These are phyloP conservation scores for Diaphora mendica DNA, from an alignment of 2,888 invertebrate genomes.

Conservation along the genomic window DNA sequence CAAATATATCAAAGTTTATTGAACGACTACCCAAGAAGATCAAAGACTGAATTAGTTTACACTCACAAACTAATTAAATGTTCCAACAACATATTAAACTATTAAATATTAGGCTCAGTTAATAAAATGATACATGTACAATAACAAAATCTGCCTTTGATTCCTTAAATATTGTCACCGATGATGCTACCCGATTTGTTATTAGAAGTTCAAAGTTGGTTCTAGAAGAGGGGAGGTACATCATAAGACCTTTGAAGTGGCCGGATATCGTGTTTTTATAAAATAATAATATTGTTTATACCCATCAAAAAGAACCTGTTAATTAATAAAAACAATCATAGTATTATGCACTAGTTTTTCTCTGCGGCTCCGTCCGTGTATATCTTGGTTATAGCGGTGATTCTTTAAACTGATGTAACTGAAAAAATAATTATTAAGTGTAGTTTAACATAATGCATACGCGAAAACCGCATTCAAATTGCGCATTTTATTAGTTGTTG, in stretches of 20 bases:
- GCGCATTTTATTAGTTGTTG: too few species aligned
- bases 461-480: too few species aligned
- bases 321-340: not conserved
- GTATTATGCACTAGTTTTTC: too few species aligned
- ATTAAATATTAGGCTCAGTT: not conserved
- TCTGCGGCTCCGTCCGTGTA: too few species aligned
- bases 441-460: too few species aligned
- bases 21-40: not conserved
- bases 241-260: slow-evolving; percentile 43
- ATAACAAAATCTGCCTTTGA: not conserved
- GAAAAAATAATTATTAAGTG: too few species aligned
- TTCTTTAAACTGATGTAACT: too few species aligned
- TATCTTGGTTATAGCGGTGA: too few species aligned
- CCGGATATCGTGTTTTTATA: slow-evolving; percentile 30
- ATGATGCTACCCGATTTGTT: not conserved
- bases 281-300: not conserved
- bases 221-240: slow-evolving; percentile 15
- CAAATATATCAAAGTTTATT: not conserved
- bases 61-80: slow-evolving; percentile 2
- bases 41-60: not conserved
- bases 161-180: not conserved
- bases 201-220: slow-evolving; percentile 37
- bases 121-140: not conserved
- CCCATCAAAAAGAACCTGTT: not conserved
- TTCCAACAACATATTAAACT: slow-evolving; percentile 1